Percentiles rank a stretch among this genome's conserved stretches.
Evolutionary conservation across 1,140 invertebrate species (phyloP).

Genomic region (Anastatus disparis): DNA sequence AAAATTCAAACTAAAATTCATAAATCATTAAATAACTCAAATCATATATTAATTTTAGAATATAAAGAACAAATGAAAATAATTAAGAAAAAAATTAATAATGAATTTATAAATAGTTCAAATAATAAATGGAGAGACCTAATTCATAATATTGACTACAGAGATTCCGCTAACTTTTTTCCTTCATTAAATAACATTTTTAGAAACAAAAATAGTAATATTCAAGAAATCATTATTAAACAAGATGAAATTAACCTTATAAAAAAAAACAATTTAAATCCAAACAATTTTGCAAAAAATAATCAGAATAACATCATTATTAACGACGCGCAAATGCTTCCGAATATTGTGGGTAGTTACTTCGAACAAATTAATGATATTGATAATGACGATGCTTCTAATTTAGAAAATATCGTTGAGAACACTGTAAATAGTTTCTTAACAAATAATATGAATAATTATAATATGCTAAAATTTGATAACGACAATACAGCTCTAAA

Average conservation of each 20-base stretch:
- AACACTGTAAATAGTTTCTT: background rate
- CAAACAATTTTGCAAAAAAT: too few relatives aligned
- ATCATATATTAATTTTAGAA: background rate
- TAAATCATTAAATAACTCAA: background rate
- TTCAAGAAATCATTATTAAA: too few relatives aligned
- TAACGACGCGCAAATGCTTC: background rate
- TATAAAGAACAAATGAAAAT: background rate
- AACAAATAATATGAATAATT: too few relatives aligned
- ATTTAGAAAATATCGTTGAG: background rate
- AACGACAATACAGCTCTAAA: too few relatives aligned
- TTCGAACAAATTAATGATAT: background rate
- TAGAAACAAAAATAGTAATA: too few relatives aligned
- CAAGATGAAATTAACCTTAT: too few relatives aligned
- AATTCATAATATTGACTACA: slow-evolving; percentile 24
- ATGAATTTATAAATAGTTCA: slow-evolving; percentile 14
- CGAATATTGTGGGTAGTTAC: background rate
- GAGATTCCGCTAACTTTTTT: slow-evolving; percentile 32
- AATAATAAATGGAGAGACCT: slow-evolving; percentile 36
- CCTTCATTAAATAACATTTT: slow-evolving; percentile 33
- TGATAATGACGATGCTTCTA: background rate
- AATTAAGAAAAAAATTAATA: slow-evolving; percentile 17
- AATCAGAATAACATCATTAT: background rate
- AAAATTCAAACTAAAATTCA: background rate
- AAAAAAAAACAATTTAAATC: too few relatives aligned
- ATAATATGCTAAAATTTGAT: too few relatives aligned